A percentile compares a stretch with the other conserved stretches of the same genome.
Conservation (phyloP, 2,113 vertebrate species). For the Coreoperca whiteheadi region DNA sequence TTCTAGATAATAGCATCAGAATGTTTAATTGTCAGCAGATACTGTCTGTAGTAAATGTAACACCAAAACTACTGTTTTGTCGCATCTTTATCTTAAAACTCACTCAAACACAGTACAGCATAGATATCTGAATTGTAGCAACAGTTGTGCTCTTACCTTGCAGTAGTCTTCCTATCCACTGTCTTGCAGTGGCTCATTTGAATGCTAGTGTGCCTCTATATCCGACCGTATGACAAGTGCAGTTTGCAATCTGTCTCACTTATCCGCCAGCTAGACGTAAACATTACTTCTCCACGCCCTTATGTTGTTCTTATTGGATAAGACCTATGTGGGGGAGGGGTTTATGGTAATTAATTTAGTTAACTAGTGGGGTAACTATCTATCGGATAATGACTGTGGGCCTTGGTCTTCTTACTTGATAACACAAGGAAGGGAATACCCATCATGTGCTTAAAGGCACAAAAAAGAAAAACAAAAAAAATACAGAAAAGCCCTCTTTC, state of each 20-base stretch:
- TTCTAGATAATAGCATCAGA: background rate
- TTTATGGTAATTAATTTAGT: constrained; percentile 10
- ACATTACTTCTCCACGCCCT: constrained; percentile 70
- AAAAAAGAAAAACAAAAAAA: background rate
- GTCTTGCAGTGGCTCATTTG: constrained; percentile 70
- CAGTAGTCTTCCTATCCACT: constrained; percentile 48
- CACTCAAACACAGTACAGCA: background rate
- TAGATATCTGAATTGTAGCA: background rate
- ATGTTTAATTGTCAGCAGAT: background rate
- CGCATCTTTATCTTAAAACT: constrained; percentile 1
- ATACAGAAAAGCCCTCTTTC: background rate
- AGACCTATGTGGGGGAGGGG: constrained; percentile 39
- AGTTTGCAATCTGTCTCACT: constrained; percentile 72
- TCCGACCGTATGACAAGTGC: constrained; percentile 54
- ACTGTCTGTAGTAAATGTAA: background rate
- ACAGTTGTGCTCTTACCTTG: constrained; percentile 61
- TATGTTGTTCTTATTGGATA: constrained; percentile 63
- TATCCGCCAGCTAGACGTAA: constrained; percentile 67
- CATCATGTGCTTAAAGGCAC: background rate
- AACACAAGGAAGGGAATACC: background rate
- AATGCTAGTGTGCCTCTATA: constrained; percentile 16
- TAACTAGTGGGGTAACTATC: background rate
- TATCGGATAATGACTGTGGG: background rate
- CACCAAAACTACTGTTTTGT: background rate
- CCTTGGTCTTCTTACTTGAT: background rate